Conservation (phyloP, 2,888 invertebrate species). For the Nasonovia ribisnigri region DNA sequence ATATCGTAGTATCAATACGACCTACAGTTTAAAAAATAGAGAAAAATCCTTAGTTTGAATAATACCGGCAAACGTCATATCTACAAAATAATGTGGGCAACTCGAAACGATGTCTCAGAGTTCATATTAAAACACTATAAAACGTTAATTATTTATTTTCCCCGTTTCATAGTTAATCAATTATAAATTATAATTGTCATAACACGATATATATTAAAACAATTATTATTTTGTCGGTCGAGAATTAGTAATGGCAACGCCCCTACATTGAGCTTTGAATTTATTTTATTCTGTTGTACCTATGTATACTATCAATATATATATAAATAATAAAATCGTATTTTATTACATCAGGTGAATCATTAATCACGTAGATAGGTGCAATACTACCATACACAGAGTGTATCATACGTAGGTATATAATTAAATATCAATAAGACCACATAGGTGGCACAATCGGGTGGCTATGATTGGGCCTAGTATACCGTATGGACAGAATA, state of each 20-base stretch:
- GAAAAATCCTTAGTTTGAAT: not conserved
- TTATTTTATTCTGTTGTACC: not conserved
- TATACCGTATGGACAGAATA: too few species aligned
- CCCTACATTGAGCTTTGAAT: not conserved
- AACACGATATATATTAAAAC: not conserved
- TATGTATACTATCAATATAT: not conserved
- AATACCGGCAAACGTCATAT: not conserved
- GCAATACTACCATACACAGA: not conserved
- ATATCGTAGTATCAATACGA: not conserved
- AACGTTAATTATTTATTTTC: not conserved
- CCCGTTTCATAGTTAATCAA: not conserved
- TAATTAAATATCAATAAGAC: slow-evolving; percentile 5
- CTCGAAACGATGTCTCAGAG: not conserved
- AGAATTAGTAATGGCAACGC: not conserved
- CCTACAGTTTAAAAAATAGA: not conserved
- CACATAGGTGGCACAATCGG: not conserved
- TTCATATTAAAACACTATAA: not conserved
- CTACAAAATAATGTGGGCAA: not conserved
- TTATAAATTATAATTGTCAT: not conserved
- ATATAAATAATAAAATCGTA: not conserved
- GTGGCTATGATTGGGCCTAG: not conserved
- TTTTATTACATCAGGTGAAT: not conserved
- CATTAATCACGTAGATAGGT: not conserved
- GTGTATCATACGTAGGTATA: not conserved
- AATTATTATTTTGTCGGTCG: not conserved